Conservation (phyloP, 37 sponge, comb jelly and placozoan species). For the Amphimedon queenslandica region DNA sequence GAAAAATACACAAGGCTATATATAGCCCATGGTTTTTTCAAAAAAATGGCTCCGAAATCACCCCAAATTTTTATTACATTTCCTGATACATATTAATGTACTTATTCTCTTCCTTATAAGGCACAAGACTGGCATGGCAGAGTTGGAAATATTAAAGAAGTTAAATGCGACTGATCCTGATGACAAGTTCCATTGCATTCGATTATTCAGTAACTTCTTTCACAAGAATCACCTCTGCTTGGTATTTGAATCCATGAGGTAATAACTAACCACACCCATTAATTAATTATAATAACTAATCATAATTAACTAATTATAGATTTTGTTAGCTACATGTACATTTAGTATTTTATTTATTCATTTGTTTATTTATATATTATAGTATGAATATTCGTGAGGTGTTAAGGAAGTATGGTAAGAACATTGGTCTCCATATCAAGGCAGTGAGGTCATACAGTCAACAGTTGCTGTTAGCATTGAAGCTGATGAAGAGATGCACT, state of each 20-base stretch:
- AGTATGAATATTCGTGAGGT: constrained; percentile 98
- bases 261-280: too few species aligned
- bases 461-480: constrained; percentile 92
- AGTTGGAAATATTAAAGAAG: constrained; percentile 78
- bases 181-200: constrained; percentile 92
- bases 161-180: constrained; percentile 91
- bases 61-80: too few species aligned
- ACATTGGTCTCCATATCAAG: constrained; percentile 97
- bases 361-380: background rate
- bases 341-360: background rate
- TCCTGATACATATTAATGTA: too few species aligned
- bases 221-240: constrained; percentile 98
- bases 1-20: too few species aligned
- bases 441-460: constrained; percentile 95
- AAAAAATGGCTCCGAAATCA: too few species aligned
- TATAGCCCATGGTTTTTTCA: too few species aligned
- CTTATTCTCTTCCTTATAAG: constrained; percentile 28
- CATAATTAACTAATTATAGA: too few species aligned
- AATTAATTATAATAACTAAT: too few species aligned
- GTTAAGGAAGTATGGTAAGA: constrained; percentile 88
- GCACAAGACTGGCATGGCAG: constrained; percentile 94
- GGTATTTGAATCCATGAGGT: constrained; percentile 98
- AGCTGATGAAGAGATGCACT: constrained; percentile 86
- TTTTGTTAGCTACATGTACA: too few species aligned
- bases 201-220: constrained; percentile 88